These are phyloP conservation scores for Microctonus brassicae DNA, from an alignment of 2,888 invertebrate genomes.

Conservation along the genomic window DNA sequence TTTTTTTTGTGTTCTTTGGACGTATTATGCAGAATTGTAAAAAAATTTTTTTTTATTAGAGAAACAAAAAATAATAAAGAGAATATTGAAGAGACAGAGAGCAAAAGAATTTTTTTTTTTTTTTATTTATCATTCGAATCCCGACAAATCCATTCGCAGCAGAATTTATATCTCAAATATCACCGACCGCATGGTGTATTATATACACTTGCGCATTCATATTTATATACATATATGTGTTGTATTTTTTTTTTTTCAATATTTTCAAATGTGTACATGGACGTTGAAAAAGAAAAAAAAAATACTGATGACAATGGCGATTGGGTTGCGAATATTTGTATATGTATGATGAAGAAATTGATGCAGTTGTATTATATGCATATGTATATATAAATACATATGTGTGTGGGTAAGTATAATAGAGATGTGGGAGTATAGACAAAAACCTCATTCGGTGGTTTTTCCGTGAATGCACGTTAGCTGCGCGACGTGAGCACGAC, in stretches of 20 bases:
- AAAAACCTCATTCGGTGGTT: conserved; percentile 21
- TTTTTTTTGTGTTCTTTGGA: not conserved
- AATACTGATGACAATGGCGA: conserved; percentile 27
- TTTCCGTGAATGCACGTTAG: conserved; percentile 29
- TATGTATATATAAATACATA: not conserved
- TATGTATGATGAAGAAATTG: too few relatives aligned
- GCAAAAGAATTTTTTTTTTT: conserved; percentile 33
- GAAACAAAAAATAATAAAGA: not conserved
- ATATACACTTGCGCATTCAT: not conserved
- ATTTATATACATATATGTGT: not conserved
- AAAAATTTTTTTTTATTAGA: not conserved
- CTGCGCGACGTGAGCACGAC: too few relatives aligned
- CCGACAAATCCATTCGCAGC: conserved; percentile 30
- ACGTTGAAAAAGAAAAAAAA: conserved; percentile 16
- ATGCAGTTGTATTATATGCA: too few relatives aligned
- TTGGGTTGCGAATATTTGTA: conserved; percentile 21
- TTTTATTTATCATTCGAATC: conserved; percentile 35
- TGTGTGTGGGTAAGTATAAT: not conserved
- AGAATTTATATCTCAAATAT: conserved; percentile 42
- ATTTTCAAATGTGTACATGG: conserved; percentile 36
- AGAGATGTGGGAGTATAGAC: not conserved
- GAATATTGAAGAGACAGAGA: not conserved
- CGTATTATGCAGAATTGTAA: not conserved
- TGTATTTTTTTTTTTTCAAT: conserved; percentile 24
- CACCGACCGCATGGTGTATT: conserved; percentile 39